Conservation (phyloP, 2,113 vertebrate genomes). For the Limnothrissa miodon region DNA sequence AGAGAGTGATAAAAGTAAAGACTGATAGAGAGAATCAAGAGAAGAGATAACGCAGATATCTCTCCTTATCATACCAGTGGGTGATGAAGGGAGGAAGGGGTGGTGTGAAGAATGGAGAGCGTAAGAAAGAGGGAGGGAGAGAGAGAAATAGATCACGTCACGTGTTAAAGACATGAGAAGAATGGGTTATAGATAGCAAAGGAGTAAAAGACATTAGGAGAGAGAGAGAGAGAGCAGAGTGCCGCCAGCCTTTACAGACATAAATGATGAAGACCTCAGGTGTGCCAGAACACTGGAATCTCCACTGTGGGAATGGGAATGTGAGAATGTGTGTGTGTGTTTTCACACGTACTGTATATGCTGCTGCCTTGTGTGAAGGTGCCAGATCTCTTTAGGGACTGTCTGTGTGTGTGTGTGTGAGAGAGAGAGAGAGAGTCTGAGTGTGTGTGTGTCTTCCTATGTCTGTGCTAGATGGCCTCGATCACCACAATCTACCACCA, state of each 20-base stretch:
- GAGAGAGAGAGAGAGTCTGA: neutral
- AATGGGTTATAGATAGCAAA: neutral
- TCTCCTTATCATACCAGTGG: neutral
- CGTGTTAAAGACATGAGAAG: neutral
- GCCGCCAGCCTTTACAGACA: neutral
- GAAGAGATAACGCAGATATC: neutral
- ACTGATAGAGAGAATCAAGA: neutral
- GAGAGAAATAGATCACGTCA: neutral
- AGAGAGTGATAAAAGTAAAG: slow-evolving; percentile 3
- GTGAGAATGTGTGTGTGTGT: neutral
- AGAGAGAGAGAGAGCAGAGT: slow-evolving; percentile 1
- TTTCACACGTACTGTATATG: slow-evolving; percentile 20
- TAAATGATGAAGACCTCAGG: slow-evolving; percentile 17
- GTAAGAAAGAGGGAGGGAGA: neutral
- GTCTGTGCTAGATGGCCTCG: neutral
- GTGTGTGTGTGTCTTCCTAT: neutral
- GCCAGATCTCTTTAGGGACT: neutral
- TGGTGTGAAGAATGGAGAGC: neutral
- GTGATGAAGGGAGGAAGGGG: neutral
- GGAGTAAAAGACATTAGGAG: neutral
- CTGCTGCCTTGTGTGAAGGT: neutral
- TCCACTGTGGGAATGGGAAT: neutral
- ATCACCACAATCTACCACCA: neutral
- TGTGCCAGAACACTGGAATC: neutral
- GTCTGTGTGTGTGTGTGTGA: neutral